A percentile compares a stretch with the other conserved stretches of the same genome.
These are phyloP conservation scores for Melolontha melolontha DNA, from an alignment of 2,888 invertebrate species.

Conservation along the genomic window DNA sequence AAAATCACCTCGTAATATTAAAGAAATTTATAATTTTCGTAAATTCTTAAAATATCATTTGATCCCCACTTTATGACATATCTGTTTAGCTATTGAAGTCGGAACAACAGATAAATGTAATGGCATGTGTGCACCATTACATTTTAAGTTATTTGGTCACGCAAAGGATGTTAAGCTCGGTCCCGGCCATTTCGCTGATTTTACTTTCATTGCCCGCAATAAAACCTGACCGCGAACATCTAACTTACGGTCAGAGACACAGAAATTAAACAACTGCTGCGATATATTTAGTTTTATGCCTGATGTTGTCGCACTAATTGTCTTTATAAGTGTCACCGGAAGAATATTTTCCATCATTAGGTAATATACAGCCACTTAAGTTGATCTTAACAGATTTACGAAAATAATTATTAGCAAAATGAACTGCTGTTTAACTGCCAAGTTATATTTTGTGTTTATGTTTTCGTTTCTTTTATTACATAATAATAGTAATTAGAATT, in stretches of 20 bases:
- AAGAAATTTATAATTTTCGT: no score
- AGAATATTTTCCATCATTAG: constrained; percentile 23
- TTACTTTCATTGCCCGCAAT: constrained; percentile 36
- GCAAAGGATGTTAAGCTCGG: constrained; percentile 24
- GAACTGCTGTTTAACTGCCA: no score
- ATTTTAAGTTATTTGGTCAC: constrained; percentile 36
- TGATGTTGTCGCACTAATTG: constrained; percentile 27
- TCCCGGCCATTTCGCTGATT: constrained; percentile 16
- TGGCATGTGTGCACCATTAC: constrained; percentile 32
- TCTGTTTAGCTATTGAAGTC: constrained; percentile 4
- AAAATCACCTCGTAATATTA: no score
- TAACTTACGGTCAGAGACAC: constrained; percentile 23
- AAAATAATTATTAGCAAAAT: neutral
- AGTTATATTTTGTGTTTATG: no score
- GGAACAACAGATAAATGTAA: constrained; percentile 30
- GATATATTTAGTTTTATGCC: constrained; percentile 30
- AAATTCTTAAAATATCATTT: neutral
- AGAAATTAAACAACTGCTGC: constrained; percentile 32
- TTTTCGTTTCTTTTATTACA: no score
- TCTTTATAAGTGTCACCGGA: constrained; percentile 10
- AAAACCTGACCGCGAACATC: constrained; percentile 28
- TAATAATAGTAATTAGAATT: no score
- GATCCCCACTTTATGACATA: neutral
- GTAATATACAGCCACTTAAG: constrained; percentile 3
- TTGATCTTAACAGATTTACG: neutral